Percentiles rank a stretch among this genome's conserved stretches.
Evolutionary conservation across 2,797 vertebrate species (phyloP).

Genomic region (Hypotaenidia philippensis): DNA sequence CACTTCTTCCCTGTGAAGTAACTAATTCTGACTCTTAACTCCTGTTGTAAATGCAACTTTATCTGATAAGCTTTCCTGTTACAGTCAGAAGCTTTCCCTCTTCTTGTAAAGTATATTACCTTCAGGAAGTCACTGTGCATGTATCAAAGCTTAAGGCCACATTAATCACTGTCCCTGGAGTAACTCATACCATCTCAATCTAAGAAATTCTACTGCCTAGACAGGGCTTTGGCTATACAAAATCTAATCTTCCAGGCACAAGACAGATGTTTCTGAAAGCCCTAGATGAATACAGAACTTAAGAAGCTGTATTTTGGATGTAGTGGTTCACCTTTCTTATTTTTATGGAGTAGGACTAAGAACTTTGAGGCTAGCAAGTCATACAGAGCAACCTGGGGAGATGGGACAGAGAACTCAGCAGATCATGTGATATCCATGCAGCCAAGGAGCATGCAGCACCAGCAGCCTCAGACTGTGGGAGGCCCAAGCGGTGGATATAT

Average conservation of each 20-base stretch:
- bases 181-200: background rate
- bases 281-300: background rate
- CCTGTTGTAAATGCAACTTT: background rate
- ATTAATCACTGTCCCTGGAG: background rate
- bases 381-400: constrained; percentile 92
- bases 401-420: constrained; percentile 71
- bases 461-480: constrained; percentile 72
- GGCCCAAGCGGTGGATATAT: constrained; percentile 87
- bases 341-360: constrained; percentile 80
- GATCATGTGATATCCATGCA: constrained; percentile 87
- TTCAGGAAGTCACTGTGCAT: background rate
- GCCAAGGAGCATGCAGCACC: constrained; percentile 80
- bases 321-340: background rate
- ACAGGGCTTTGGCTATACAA: background rate
- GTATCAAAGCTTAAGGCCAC: background rate
- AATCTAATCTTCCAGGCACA: background rate
- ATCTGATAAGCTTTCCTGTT: background rate
- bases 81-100: background rate
- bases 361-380: constrained; percentile 89
- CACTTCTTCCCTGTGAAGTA: background rate
- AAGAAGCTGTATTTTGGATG: background rate
- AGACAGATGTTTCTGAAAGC: background rate
- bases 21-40: background rate
- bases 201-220: background rate
- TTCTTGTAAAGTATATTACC: background rate